phyloP scores from a whole-genome alignment of 2,888 invertebrate genomes.

The Eupithecia vulgata region DNA sequence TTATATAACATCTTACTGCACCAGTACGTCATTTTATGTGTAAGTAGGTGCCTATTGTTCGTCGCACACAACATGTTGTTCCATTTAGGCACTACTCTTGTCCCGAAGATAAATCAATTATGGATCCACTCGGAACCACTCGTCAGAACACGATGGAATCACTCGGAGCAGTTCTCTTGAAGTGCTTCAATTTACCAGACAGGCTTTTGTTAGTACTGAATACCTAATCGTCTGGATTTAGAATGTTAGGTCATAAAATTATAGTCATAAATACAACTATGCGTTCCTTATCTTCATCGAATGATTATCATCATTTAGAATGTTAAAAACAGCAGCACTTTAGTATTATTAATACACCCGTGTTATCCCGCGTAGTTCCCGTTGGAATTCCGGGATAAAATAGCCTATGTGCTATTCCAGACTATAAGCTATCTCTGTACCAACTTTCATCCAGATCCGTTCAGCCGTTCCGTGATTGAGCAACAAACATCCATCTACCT shows the following conservation, averaged over 20 bases:
- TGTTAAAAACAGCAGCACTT: no score
- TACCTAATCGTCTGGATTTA: background rate
- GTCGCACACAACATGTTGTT: background rate
- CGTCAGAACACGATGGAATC: background rate
- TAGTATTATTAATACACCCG: no score
- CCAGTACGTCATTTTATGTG: background rate
- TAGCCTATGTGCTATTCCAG: no score
- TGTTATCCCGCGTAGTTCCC: no score
- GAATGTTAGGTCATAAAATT: background rate
- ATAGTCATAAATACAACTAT: no score
- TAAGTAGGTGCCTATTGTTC: background rate
- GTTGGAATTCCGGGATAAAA: no score
- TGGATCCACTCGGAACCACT: background rate
- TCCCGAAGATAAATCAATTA: background rate
- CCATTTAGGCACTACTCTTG: background rate
- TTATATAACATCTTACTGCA: background rate
- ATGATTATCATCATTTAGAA: no score
- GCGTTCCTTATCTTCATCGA: no score
- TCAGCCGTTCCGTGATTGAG: no score
- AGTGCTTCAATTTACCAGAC: constrained; percentile 5
- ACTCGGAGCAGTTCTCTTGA: background rate
- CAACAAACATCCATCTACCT: no score
- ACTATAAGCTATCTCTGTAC: no score
- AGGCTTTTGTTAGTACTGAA: background rate
- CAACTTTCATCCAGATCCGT: no score